Evolutionary conservation across 2,113 vertebrate species (phyloP).

Genomic region (Urocitellus parryii): DNA sequence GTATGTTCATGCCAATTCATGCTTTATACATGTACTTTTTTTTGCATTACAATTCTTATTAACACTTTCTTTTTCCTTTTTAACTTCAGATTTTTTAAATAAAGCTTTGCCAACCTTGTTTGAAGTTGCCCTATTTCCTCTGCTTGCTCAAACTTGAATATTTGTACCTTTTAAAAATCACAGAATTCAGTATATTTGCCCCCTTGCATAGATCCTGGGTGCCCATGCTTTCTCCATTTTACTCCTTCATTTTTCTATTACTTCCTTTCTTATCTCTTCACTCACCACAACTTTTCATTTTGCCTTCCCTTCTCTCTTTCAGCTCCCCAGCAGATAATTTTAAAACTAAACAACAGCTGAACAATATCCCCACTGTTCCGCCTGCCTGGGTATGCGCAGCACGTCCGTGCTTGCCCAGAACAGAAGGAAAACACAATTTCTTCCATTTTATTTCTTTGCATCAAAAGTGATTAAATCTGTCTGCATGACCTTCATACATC

Average conservation of each 20-base stretch:
- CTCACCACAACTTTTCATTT: constrained; percentile 65
- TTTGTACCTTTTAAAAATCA: not conserved
- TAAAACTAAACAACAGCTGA: constrained; percentile 73
- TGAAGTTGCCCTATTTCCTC: not conserved
- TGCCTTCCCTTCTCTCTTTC: constrained; percentile 60
- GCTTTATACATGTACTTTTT: no score
- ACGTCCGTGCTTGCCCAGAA: constrained; percentile 56
- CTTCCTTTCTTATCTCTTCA: constrained; percentile 78
- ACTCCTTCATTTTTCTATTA: constrained; percentile 39
- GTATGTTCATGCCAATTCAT: no score
- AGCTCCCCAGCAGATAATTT: constrained; percentile 53
- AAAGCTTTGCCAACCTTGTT: not conserved
- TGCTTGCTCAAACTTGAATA: not conserved
- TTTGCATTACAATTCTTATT: not conserved
- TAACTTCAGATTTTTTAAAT: not conserved
- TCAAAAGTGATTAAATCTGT: constrained; percentile 70
- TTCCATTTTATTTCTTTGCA: constrained; percentile 76
- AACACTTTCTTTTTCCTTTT: constrained; percentile 24
- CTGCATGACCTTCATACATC: constrained; percentile 63
- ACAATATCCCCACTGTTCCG: constrained; percentile 71
- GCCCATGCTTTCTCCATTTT: not conserved
- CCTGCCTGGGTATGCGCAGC: constrained; percentile 51
- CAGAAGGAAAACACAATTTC: constrained; percentile 70
- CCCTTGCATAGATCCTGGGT: not conserved
- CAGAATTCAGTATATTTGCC: not conserved